Evolutionary conservation across 2,888 invertebrate genomes (phyloP).

Genomic region (Deroplatys truncata): DNA sequence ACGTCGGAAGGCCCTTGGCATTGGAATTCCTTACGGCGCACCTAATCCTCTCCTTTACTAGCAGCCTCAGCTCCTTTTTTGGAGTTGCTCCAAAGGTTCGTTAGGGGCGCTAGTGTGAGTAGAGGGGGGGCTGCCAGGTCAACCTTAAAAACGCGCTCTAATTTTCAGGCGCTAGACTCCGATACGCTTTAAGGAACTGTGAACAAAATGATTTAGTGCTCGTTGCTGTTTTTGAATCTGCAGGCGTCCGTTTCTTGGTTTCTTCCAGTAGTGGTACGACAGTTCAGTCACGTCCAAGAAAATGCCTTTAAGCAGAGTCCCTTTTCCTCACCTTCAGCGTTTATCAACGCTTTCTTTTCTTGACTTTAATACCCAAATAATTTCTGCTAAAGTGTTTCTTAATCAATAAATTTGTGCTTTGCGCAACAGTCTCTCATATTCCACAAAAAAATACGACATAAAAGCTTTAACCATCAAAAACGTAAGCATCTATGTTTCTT

Average conservation of each 20-base stretch:
- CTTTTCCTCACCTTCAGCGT: too few relatives aligned
- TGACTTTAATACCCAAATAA: too few relatives aligned
- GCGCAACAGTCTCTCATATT: too few relatives aligned
- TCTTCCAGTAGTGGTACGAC: not conserved
- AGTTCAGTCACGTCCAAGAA: not conserved
- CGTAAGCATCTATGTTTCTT: too few relatives aligned
- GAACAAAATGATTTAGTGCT: not conserved
- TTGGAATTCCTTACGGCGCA: constrained; percentile 26
- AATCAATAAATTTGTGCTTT: too few relatives aligned
- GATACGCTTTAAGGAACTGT: not conserved
- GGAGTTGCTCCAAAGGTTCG: constrained; percentile 26
- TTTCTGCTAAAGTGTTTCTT: too few relatives aligned
- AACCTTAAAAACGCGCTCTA: constrained; percentile 27
- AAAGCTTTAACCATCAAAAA: too few relatives aligned
- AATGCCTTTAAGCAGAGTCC: too few relatives aligned
- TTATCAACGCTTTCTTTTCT: too few relatives aligned
- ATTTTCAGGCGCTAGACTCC: constrained; percentile 6
- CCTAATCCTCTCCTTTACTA: constrained; percentile 25
- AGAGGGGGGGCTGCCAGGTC: constrained; percentile 23
- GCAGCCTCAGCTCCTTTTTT: constrained; percentile 6
- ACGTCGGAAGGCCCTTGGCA: constrained; percentile 5
- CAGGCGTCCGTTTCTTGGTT: not conserved
- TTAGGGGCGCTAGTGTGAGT: constrained; percentile 10
- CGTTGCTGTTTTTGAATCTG: not conserved
- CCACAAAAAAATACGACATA: too few relatives aligned